A percentile compares a stretch with the other conserved stretches of the same genome.
Conservation (phyloP, 2,888 invertebrate genomes). For the Agrochola macilenta region DNA sequence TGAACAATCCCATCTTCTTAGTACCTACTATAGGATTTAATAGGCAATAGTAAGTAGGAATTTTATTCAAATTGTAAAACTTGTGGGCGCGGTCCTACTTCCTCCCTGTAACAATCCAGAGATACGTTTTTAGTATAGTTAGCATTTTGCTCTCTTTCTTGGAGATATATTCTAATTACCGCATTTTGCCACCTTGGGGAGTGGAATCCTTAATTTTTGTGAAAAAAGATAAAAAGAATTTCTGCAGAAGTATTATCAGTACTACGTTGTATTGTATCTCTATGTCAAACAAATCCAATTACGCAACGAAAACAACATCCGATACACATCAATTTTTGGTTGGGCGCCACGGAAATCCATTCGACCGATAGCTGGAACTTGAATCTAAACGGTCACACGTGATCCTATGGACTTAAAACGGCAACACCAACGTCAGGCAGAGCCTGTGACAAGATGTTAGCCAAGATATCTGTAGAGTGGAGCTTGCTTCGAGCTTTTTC, state of each 20-base stretch:
- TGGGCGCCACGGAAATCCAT: constrained; percentile 31
- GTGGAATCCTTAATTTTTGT: constrained; percentile 15
- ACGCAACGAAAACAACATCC: constrained; percentile 29
- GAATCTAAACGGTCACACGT: constrained; percentile 57
- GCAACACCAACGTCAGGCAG: constrained; percentile 69
- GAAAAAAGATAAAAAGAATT: constrained; percentile 21
- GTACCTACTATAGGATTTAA: constrained; percentile 30
- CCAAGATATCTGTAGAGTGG: constrained; percentile 75
- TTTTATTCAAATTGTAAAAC: constrained; percentile 34
- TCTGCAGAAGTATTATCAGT: constrained; percentile 4
- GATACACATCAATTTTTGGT: constrained; percentile 17
- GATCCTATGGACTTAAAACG: constrained; percentile 64
- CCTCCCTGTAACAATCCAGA: constrained; percentile 20
- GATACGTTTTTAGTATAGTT: constrained; percentile 39
- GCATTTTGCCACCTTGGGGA: constrained; percentile 27
- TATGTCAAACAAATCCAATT: constrained; percentile 22
- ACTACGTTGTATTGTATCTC: background rate
- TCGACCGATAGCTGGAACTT: constrained; percentile 39
- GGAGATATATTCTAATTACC: constrained; percentile 36
- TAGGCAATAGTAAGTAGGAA: constrained; percentile 21
- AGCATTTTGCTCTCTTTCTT: constrained; percentile 17
- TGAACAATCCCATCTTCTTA: constrained; percentile 32
- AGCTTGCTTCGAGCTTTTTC: constrained; percentile 75
- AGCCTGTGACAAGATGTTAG: constrained; percentile 77
- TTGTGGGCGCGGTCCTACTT: constrained; percentile 34